These are phyloP conservation scores for Puffinus mauretanicus DNA, from an alignment of 2,113 vertebrate genomes.

Conservation along the genomic window DNA sequence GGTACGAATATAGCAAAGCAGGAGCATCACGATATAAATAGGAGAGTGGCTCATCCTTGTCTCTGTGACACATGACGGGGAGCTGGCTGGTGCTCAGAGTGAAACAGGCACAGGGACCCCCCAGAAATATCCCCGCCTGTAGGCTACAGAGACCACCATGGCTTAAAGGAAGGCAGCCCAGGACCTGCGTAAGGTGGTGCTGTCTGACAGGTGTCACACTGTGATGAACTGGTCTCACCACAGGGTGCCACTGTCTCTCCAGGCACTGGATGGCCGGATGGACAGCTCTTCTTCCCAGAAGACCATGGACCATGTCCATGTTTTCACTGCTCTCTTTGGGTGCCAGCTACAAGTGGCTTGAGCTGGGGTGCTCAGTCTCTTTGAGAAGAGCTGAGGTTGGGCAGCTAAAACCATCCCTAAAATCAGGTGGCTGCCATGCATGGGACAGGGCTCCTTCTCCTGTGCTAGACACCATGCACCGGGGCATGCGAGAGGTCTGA, in stretches of 20 bases:
- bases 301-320: fast-evolving
- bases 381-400: not conserved
- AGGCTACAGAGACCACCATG: not conserved
- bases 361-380: not conserved
- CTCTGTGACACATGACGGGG: not conserved
- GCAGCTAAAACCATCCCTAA: not conserved
- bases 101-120: not conserved
- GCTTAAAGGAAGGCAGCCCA: not conserved
- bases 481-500: not conserved
- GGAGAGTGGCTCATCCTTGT: not conserved
- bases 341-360: not conserved
- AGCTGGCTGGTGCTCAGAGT: not conserved
- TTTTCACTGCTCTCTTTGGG: not conserved
- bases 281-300: not conserved
- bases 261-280: not conserved
- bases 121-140: not conserved
- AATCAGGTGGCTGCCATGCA: not conserved
- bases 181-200: not conserved
- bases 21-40: not conserved
- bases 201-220: not conserved
- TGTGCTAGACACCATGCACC: not conserved
- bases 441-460: not conserved
- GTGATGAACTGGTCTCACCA: not conserved
- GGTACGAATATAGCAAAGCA: not conserved
- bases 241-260: slow-evolving; percentile 14